phyloP scores from a whole-genome alignment of 2,888 invertebrate genomes.

The Tetrapedia diversipes region DNA sequence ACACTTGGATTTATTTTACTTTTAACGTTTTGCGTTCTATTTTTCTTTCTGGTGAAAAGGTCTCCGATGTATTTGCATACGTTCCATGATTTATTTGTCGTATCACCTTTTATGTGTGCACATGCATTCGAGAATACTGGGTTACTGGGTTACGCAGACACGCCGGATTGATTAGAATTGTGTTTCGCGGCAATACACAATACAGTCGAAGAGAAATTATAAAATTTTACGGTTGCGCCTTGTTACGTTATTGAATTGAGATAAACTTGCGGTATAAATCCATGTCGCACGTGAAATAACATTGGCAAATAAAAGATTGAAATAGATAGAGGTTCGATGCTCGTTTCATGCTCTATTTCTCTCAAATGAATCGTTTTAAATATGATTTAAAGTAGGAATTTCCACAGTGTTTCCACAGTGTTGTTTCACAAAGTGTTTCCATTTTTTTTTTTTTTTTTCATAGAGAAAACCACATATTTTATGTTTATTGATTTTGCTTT shows the following conservation, averaged over 20 bases:
- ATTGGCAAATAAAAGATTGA: neutral
- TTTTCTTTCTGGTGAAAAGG: neutral
- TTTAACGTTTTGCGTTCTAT: neutral
- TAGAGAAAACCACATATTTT: too few relatives aligned
- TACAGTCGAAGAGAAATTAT: constrained; percentile 4
- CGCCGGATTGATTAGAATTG: constrained; percentile 29
- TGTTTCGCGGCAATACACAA: constrained; percentile 8
- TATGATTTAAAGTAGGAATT: neutral
- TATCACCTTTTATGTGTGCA: constrained; percentile 2
- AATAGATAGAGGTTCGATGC: neutral
- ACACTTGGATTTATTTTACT: too few relatives aligned
- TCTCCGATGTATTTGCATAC: neutral
- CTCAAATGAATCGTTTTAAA: neutral
- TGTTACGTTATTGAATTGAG: neutral
- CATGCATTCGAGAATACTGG: constrained; percentile 12
- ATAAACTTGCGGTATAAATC: neutral
- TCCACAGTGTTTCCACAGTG: too few relatives aligned
- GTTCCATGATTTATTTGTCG: constrained; percentile 4
- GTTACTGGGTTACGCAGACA: constrained; percentile 27
- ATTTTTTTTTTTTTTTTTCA: too few relatives aligned
- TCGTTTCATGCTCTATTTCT: neutral
- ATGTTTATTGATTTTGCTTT: too few relatives aligned
- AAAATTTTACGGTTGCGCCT: neutral
- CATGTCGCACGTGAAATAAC: neutral
- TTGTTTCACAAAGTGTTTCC: too few relatives aligned